A percentile compares a stretch with the other conserved stretches of the same genome.
Evolutionary conservation across 2,888 invertebrate species (phyloP).

Genomic region (Lacanobia oleracea): DNA sequence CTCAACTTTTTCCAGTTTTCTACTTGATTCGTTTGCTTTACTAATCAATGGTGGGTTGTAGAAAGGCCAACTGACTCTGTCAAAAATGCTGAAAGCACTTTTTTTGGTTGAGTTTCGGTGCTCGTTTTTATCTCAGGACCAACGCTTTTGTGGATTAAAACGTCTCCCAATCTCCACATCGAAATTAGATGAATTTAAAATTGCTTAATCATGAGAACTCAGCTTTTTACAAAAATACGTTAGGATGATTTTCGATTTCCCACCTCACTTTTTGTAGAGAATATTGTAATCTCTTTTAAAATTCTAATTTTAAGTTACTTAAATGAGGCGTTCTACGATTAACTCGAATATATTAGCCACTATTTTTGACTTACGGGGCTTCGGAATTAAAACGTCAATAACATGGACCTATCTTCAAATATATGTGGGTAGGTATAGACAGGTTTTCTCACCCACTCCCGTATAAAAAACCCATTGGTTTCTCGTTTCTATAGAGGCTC

Average conservation of each 20-base stretch:
- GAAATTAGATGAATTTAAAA: constrained; percentile 34
- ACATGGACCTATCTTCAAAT: constrained; percentile 30
- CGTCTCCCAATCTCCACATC: constrained; percentile 5
- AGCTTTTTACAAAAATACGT: constrained; percentile 11
- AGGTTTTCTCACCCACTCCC: constrained; percentile 39
- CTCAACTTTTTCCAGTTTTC: not conserved
- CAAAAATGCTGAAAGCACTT: not conserved
- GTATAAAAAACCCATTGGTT: constrained; percentile 54
- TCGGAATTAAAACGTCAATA: constrained; percentile 58
- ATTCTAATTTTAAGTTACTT: constrained; percentile 49
- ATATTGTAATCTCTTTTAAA: constrained; percentile 44
- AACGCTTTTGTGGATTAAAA: not conserved
- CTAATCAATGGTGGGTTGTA: not conserved
- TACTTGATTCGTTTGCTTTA: not conserved
- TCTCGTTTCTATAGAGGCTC: constrained; percentile 38
- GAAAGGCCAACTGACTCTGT: not conserved
- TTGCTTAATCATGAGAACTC: constrained; percentile 32
- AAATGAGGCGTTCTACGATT: constrained; percentile 45
- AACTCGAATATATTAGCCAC: constrained; percentile 51
- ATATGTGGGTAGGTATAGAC: constrained; percentile 33
- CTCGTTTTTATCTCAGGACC: constrained; percentile 1
- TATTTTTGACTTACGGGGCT: constrained; percentile 57
- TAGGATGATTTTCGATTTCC: constrained; percentile 29
- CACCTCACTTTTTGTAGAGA: constrained; percentile 18
- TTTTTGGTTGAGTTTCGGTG: not conserved